A percentile compares a stretch with the other conserved stretches of the same genome.
These are phyloP conservation scores for Onthophagus taurus DNA, from an alignment of 1,140 invertebrate genomes.

Conservation along the genomic window DNA sequence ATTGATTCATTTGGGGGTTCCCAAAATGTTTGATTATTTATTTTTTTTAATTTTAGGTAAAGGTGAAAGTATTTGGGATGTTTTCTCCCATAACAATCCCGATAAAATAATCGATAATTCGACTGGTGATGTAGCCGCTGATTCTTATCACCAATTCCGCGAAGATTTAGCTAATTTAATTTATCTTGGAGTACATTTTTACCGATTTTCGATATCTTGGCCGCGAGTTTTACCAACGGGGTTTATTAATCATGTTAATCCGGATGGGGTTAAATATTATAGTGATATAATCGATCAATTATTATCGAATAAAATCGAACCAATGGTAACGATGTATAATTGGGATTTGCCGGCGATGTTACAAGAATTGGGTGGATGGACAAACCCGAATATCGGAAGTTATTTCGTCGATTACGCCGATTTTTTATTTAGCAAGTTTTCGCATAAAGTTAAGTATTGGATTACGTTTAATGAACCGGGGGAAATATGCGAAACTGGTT, in stretches of 20 bases:
- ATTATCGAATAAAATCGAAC: conserved; percentile 40
- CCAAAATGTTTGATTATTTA: too few species aligned
- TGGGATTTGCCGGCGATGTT: conserved; percentile 31
- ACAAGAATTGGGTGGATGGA: conserved; percentile 34
- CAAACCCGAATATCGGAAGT: conserved; percentile 29
- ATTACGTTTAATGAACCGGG: conserved; percentile 39
- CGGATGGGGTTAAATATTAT: conserved; percentile 45
- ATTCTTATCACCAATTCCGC: conserved; percentile 57
- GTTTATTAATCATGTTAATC: conserved; percentile 37
- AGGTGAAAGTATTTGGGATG: conserved; percentile 49
- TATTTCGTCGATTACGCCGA: conserved; percentile 33
- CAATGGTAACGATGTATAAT: conserved; percentile 44
- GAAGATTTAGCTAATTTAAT: conserved; percentile 54
- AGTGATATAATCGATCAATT: conserved; percentile 43
- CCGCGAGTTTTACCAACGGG: conserved; percentile 47
- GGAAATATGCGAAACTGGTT: conserved; percentile 32
- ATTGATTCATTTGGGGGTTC: too few species aligned
- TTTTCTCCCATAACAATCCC: conserved; percentile 41
- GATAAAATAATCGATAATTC: conserved; percentile 36
- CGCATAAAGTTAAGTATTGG: conserved; percentile 34
- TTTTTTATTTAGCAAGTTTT: conserved; percentile 25
- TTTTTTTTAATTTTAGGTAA: conserved; percentile 40
- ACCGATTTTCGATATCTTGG: conserved; percentile 53
- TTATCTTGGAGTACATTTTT: conserved; percentile 42
- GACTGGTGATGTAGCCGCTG: conserved; percentile 54